Base-by-base conservation (phyloP, 64 coral and sea anemone species). In the Anthopleura sola region DNA sequence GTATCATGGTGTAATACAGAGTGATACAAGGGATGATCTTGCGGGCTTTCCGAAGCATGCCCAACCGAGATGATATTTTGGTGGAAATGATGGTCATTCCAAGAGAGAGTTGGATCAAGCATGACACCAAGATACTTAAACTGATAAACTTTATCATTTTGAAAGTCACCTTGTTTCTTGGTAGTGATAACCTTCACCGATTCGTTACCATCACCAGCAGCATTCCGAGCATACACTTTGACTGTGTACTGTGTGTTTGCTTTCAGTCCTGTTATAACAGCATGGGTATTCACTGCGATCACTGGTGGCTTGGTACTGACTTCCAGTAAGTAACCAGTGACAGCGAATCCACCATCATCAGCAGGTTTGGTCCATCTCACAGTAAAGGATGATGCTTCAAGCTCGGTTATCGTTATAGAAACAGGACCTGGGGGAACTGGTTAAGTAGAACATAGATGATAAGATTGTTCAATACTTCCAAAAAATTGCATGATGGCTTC, bases 21-120 rank as follows among this genome's bases (percentile, higher is more conserved):
- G 75, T 88, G 17, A 82, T 88, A 55, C 87, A 88, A 51, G 77
- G 87, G 31, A 88, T 82, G 62, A 75, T 57, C 40, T 75, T 75
- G 36, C 68, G 60, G 50, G 78, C 87, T 60, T 83, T 89, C 19
- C 87, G 87, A 28, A 89, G 54, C 80, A 89, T 89, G 78, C 87
- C 87, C 49, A 88, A 64, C 28, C 86, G 16, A n/a, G 74, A 88
- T 80, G 86, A 81, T 60, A 88, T 88, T 88, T 88, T 88, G 28
- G 38, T 74, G 14, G 49, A 49, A 31, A 36, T 77, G 51, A 54
- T 90, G 81, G 66, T 86, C 77, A 24, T 82, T 82, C 58, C 77
- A 91, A 24, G 84, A 86, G 18, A 86, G 83, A 21, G 51, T 68
- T 37, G 75, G 84, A 76, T 86, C 84, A 60, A 91, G 90, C 32